Conservation (phyloP, 2,888 invertebrate genomes). For the Ischnura elegans region DNA sequence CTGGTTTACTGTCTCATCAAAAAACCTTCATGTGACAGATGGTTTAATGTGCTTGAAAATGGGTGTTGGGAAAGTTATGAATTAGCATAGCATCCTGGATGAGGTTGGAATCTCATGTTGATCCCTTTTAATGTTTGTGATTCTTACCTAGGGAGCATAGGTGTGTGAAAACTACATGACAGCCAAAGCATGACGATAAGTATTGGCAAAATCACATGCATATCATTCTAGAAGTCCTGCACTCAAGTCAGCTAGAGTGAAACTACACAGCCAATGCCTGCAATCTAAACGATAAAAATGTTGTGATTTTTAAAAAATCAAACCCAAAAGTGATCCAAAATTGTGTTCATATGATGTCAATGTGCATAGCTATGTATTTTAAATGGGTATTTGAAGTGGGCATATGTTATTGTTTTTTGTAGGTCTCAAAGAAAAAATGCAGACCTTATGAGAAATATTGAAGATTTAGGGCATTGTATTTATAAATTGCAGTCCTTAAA, state of each 20-base stretch:
- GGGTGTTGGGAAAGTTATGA: conserved; percentile 13
- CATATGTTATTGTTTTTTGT: conserved; percentile 34
- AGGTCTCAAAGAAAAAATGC: neutral
- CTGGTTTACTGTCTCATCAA: neutral
- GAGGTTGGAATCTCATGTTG: conserved; percentile 12
- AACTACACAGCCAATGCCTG: conserved; percentile 52
- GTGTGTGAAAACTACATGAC: conserved; percentile 51
- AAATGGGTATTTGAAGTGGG: conserved; percentile 41
- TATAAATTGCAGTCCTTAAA: conserved; percentile 21
- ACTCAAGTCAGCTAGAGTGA: conserved; percentile 23
- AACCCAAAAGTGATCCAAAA: conserved; percentile 45
- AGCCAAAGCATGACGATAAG: conserved; percentile 41
- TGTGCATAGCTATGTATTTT: conserved; percentile 44
- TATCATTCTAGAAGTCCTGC: conserved; percentile 62
- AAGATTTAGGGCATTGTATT: conserved; percentile 5
- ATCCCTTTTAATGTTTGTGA: neutral
- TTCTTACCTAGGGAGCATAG: conserved; percentile 39
- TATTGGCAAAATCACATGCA: conserved; percentile 42
- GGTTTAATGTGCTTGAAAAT: conserved; percentile 25
- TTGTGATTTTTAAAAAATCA: conserved; percentile 49
- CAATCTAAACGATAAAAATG: conserved; percentile 28
- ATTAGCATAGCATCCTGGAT: conserved; percentile 13
- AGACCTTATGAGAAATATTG: neutral
- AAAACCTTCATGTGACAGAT: neutral
- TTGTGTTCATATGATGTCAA: conserved; percentile 65